Conservation (phyloP, 2,888 invertebrate species). For the Anaspis maculata region DNA sequence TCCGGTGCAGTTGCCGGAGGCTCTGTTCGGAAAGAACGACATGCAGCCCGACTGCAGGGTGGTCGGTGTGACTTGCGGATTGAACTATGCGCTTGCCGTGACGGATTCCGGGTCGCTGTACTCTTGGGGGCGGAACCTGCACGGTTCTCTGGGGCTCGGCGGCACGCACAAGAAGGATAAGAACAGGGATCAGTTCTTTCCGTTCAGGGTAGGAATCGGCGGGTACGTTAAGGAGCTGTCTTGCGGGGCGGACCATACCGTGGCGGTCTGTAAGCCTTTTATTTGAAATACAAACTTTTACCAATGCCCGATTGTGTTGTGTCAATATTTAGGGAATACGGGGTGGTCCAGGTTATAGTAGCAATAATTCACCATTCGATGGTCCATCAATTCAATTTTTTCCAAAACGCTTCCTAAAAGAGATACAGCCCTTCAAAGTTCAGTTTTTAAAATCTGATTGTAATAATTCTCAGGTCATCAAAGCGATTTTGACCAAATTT, state of each 20-base stretch:
- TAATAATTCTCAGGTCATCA: no score
- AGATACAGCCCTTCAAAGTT: no score
- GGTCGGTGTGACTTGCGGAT: conserved; percentile 59
- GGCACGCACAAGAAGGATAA: conserved; percentile 37
- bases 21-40: conserved; percentile 79
- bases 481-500: no score
- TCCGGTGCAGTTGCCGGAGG: conserved; percentile 68
- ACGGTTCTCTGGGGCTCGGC: conserved; percentile 78
- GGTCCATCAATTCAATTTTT: no score
- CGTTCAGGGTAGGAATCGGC: conserved; percentile 73
- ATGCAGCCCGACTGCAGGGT: conserved; percentile 66
- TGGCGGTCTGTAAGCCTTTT: conserved; percentile 68
- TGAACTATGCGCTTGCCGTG: conserved; percentile 72
- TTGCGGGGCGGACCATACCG: conserved; percentile 81
- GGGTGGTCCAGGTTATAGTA: no score
- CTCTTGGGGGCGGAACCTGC: conserved; percentile 86
- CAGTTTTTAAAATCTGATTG: no score
- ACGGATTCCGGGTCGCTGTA: conserved; percentile 79
- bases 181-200: conserved; percentile 77
- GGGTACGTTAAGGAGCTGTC: conserved; percentile 64
- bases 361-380: no score
- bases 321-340: no score
- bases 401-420: no score
- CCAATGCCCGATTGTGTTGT: no score
- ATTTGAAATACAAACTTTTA: no score